Percentiles rank a stretch among this genome's conserved stretches.
Conservation (phyloP, 2,888 invertebrate species). For the Drosophila hamatofila region DNA sequence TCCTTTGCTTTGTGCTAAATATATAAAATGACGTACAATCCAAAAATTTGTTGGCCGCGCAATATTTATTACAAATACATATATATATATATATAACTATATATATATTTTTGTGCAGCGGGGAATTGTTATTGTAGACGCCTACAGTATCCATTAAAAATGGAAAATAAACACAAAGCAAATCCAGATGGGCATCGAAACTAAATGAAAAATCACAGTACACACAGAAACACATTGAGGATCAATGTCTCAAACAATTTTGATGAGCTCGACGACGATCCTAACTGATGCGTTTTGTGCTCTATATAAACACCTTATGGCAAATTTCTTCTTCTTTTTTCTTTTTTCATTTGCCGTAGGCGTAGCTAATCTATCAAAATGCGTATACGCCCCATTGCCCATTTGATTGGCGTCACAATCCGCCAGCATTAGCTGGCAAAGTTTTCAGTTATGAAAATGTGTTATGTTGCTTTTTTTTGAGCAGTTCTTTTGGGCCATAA, state of each 20-base stretch:
- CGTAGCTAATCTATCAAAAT: conserved; percentile 74
- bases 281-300: conserved; percentile 30
- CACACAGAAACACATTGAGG: conserved; percentile 1
- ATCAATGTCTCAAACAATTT: conserved; percentile 39
- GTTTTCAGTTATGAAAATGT: conserved; percentile 38
- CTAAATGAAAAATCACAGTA: conserved; percentile 22
- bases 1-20: conserved; percentile 57
- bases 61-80: conserved; percentile 77
- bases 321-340: not conserved
- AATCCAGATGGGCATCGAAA: conserved; percentile 44
- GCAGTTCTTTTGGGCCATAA: conserved; percentile 36
- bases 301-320: conserved; percentile 37
- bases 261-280: conserved; percentile 25
- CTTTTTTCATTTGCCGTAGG: conserved; percentile 24
- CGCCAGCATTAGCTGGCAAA: conserved; percentile 22
- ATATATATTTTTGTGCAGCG: conserved; percentile 44
- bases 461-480: conserved; percentile 22
- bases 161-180: conserved; percentile 54
- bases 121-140: conserved; percentile 25
- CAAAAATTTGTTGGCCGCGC: conserved; percentile 49
- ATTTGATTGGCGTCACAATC: conserved; percentile 66
- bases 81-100: not conserved
- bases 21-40: conserved; percentile 73
- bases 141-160: conserved; percentile 78
- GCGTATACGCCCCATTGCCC: conserved; percentile 38